Evolutionary conservation across 2,888 invertebrate species (phyloP).

Genomic region (Epicampocera succincta): DNA sequence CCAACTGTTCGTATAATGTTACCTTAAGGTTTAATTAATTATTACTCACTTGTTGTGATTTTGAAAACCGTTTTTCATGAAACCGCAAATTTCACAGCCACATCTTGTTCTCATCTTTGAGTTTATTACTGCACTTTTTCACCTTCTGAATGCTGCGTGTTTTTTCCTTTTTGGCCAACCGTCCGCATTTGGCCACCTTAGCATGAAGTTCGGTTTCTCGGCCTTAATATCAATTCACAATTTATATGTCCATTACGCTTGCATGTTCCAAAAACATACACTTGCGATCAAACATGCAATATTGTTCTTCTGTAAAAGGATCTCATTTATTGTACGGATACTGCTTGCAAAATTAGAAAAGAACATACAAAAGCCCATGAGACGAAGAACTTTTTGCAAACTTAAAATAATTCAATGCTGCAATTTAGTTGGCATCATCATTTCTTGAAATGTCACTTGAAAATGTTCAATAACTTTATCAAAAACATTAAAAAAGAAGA

Average conservation of each 20-base stretch:
- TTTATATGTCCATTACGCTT: constrained; percentile 73
- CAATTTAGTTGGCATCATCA: constrained; percentile 50
- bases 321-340: constrained; percentile 55
- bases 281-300: constrained; percentile 66
- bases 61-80: too few relatives aligned
- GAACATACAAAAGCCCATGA: not conserved
- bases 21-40: too few relatives aligned
- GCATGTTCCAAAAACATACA: constrained; percentile 70
- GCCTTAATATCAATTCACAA: constrained; percentile 76
- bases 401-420: constrained; percentile 38
- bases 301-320: constrained; percentile 47
- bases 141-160: too few relatives aligned
- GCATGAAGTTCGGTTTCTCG: constrained; percentile 19
- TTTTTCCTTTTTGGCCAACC: too few relatives aligned
- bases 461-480: constrained; percentile 79
- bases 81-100: too few relatives aligned
- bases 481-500: constrained; percentile 74
- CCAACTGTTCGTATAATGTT: too few relatives aligned
- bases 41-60: too few relatives aligned
- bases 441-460: constrained; percentile 63
- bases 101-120: too few relatives aligned
- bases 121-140: too few relatives aligned
- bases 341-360: constrained; percentile 56
- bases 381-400: constrained; percentile 11
- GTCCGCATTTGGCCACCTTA: constrained; percentile 31